Evolutionary conservation across 2,797 vertebrate species (phyloP), one percentile per base, ranked within the genome.

Genomic region (Acridotheres tristis): DNA sequence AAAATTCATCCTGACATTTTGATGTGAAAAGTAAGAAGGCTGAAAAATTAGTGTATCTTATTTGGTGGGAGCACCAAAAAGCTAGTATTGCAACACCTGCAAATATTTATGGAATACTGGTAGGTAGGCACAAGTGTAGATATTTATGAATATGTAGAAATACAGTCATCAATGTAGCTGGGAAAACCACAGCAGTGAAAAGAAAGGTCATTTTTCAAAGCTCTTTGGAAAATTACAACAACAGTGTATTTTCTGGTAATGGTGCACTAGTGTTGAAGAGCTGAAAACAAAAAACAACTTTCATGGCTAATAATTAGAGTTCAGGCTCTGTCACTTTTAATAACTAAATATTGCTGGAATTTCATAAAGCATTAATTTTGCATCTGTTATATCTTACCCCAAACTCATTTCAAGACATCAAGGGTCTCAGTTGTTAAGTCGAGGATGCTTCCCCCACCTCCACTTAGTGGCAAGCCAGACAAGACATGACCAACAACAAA

Each of bases 1-100:
- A 98, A 98, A 97, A 97, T 98, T 74, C 97, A 98, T 76, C 98
- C 98, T 40, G 97, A 97, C 63, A 91, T 97, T 85, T 93, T 98
- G 51, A 96, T 57, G 62, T 97, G 62, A 97, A 58, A 21, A 66
- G 36, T 11, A 50, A 21, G 16, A 38, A 80, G 11, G 57, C 50
- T 92, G 16, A 50, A 36, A 36, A 59, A 48, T 42, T 29, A 66
- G 30, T 14, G 11, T 6, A 34, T 32, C 13, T 69, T 51, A 83
- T 76, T 68, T 69, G n/a, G 42, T 62, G 51, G 21, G 40, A 93
- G 26, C 65, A 68, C 54, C 34, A 89, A 63, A 57, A 74, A 23
- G 29, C 23, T 48, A 63, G 23, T 51, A 57, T 16, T 88, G 42
- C 74, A 67, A 67, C 43, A 89, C 9, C 47, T 88, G 55, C 32